phyloP scores from a whole-genome alignment of 2,113 vertebrate species.

The Bettongia penicillata region DNA sequence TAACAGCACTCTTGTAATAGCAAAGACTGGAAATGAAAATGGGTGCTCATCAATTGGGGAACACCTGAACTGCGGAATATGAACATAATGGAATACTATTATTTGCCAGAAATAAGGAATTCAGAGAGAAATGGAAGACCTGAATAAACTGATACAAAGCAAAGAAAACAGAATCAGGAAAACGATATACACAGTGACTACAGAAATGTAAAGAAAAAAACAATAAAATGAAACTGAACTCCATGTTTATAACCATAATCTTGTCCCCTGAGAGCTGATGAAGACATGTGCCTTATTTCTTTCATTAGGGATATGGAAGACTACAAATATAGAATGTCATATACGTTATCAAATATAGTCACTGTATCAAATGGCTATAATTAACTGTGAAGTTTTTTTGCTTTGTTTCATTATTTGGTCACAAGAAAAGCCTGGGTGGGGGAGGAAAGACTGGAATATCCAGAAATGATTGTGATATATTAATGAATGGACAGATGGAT shows the following conservation, averaged over 20 bases:
- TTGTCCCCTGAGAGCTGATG: too few species aligned
- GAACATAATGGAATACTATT: not conserved
- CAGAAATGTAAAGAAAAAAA: not conserved
- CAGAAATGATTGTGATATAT: not conserved
- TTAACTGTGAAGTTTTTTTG: not conserved
- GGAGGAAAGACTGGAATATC: not conserved
- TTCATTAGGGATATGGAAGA: not conserved
- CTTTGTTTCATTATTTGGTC: not conserved
- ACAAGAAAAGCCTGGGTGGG: not conserved
- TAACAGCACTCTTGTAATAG: not conserved
- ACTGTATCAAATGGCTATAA: not conserved
- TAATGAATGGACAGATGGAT: not conserved
- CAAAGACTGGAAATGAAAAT: not conserved
- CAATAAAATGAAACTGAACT: not conserved
- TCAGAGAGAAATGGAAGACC: not conserved
- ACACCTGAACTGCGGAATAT: not conserved
- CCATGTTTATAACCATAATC: not conserved
- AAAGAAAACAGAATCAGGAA: not conserved
- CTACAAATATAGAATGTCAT: not conserved
- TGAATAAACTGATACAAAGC: not conserved
- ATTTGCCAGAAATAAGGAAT: not conserved
- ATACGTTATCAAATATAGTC: not conserved
- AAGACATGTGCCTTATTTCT: not conserved
- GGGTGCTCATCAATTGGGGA: not conserved
- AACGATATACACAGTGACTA: not conserved